Conservation (phyloP, 2,797 vertebrate species). For the Lutjanus argentimaculatus region DNA sequence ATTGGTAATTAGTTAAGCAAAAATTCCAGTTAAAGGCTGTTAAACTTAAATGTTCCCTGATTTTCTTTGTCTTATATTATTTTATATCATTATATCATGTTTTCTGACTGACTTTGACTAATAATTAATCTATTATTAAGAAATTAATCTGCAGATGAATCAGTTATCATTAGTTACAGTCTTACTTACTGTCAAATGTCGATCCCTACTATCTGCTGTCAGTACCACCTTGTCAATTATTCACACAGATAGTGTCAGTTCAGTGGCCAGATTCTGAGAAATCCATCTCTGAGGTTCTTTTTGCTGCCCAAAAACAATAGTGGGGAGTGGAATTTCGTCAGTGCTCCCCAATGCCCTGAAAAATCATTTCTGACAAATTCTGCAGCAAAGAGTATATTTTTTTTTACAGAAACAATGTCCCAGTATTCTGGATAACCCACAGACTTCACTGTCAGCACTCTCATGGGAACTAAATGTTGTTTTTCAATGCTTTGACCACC, state of each 20-base stretch:
- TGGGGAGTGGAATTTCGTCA: not conserved
- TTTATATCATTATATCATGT: too few relatives aligned
- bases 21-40: too few relatives aligned
- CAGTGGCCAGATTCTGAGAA: not conserved
- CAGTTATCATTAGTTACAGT: too few relatives aligned
- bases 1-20: too few relatives aligned
- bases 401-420: conserved; percentile 10
- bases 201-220: not conserved
- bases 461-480: conserved; percentile 9
- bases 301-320: not conserved
- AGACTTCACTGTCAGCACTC: conserved; percentile 14
- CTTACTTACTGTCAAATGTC: too few relatives aligned
- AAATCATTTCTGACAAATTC: conserved; percentile 6
- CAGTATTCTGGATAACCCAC: not conserved
- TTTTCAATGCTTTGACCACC: conserved; percentile 4
- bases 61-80: too few relatives aligned
- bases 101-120: too few relatives aligned
- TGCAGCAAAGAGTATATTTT: not conserved
- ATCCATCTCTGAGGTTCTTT: not conserved
- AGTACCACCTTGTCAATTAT: not conserved
- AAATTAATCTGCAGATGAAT: too few relatives aligned
- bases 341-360: not conserved
- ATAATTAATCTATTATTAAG: too few relatives aligned
- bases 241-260: not conserved
- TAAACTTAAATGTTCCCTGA: too few relatives aligned